Evolutionary conservation across 2,888 invertebrate species (phyloP).

Genomic region (Agrochola circellaris): DNA sequence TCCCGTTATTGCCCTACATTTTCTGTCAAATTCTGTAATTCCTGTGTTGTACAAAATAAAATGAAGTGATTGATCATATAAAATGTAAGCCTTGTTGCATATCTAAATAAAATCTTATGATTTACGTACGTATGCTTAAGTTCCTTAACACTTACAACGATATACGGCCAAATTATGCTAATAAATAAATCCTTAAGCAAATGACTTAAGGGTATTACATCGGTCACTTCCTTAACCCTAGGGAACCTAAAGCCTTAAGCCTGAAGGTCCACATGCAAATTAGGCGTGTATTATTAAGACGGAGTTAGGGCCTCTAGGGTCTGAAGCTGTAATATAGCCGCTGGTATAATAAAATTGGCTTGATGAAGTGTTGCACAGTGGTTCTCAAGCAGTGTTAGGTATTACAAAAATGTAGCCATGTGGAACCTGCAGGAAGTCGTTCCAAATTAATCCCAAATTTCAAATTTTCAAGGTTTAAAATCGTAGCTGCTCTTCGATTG

Average conservation of each 20-base stretch:
- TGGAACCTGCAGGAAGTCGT: too few relatives aligned
- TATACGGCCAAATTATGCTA: background rate
- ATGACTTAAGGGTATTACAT: conserved; percentile 19
- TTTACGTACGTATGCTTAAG: background rate
- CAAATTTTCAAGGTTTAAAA: too few relatives aligned
- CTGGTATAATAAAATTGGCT: background rate
- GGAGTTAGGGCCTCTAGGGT: conserved; percentile 11
- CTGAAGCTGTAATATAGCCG: background rate
- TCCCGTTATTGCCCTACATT: background rate
- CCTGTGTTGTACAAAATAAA: background rate
- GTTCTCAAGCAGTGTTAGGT: too few relatives aligned
- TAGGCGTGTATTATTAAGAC: conserved; percentile 43
- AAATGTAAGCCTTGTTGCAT: background rate
- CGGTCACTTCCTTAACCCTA: conserved; percentile 39
- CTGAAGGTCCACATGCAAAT: conserved; percentile 41
- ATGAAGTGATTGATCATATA: background rate
- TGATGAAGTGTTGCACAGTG: background rate
- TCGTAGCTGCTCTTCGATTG: too few relatives aligned
- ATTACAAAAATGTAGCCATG: too few relatives aligned
- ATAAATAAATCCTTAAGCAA: conserved; percentile 14
- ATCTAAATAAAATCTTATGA: background rate
- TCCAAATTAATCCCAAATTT: too few relatives aligned
- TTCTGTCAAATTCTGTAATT: background rate
- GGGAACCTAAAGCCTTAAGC: conserved; percentile 16
- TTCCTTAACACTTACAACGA: background rate